Conservation (phyloP, 2,797 vertebrate species). For the Liasis olivaceus region DNA sequence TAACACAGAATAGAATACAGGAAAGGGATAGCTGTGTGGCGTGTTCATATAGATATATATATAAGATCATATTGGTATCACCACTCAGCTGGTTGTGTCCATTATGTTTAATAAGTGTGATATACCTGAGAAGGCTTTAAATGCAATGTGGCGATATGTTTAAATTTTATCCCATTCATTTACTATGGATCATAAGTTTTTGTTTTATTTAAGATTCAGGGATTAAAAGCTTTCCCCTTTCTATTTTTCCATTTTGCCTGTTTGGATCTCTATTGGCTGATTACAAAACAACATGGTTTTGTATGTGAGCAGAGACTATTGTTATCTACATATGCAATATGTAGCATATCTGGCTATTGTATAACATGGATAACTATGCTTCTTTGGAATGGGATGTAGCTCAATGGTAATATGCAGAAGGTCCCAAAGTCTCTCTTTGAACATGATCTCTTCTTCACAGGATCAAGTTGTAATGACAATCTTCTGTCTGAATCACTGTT, state of each 20-base stretch:
- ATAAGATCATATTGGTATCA: not conserved
- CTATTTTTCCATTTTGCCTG: not conserved
- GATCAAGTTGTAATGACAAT: not conserved
- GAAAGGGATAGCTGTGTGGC: not conserved
- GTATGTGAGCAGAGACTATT: conserved; percentile 43
- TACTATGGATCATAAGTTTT: not conserved
- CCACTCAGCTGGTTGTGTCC: not conserved
- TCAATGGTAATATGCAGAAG: not conserved
- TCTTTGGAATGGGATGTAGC: not conserved
- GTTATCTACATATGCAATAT: conserved; percentile 43
- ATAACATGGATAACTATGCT: not conserved
- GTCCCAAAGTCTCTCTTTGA: not conserved
- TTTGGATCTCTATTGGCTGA: conserved; percentile 42
- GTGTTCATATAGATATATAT: not conserved
- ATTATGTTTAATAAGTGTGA: not conserved
- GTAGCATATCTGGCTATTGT: conserved; percentile 41
- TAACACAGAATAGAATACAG: not conserved
- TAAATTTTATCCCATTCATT: not conserved
- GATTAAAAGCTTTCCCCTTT: not conserved
- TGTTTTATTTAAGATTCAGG: not conserved
- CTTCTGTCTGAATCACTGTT: not conserved
- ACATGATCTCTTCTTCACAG: not conserved
- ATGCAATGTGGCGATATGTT: not conserved
- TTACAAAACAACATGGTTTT: conserved; percentile 60
- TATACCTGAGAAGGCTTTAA: not conserved